Evolutionary conservation across 2,888 invertebrate genomes (phyloP), one percentile per base, ranked within the genome.

Genomic region (Onchidella celtica): DNA sequence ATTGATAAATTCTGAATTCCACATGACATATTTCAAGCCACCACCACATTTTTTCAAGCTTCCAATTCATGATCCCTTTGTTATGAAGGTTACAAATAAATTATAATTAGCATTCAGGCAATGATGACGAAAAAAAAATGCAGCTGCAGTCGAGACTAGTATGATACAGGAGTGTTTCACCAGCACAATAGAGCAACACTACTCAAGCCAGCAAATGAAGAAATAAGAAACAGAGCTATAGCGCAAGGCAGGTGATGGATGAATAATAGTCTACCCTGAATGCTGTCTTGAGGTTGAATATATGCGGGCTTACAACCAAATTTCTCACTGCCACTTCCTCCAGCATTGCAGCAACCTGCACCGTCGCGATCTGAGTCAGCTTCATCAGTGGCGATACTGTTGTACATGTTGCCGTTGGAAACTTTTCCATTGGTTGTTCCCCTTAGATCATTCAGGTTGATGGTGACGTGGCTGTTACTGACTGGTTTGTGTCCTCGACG

Each of bases 361-460:
- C 85, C 82, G 65, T 90, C 90, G 38, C 87, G 82, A 79, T 94
- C 94, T 47, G 89, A 90, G 80, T 92, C 91, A 65, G 91, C 87
- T 32, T 93, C 93, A 38, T 92, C 92, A 9, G 91, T 88, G 34
- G 92, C 92, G 38, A 93, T 91, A 84, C 92, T 92, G 84, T 93
- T 93, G 87, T 94, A 94, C 88, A 93, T 89, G 86, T 92, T 92
- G 76, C 93, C 93, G 81, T 93, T 93, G 83, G 91, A 89, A 70
- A 91, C 83, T 84, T 92, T 91, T 55, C 91, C 92, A 80, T 91
- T 91, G 38, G 87, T 83, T 61, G 85, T 85, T 55, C 86, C 87
- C 9, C 88, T 85, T 1, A 91, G 84, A 83, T 91, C 95, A 94
- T 95, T 96, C 95, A 96, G 95, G 92, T 95, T 95, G 84, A 96